Percentiles rank a stretch among this genome's conserved stretches.
phyloP scores from a whole-genome alignment of 2,888 invertebrate genomes.

The Aphodius granarius region DNA sequence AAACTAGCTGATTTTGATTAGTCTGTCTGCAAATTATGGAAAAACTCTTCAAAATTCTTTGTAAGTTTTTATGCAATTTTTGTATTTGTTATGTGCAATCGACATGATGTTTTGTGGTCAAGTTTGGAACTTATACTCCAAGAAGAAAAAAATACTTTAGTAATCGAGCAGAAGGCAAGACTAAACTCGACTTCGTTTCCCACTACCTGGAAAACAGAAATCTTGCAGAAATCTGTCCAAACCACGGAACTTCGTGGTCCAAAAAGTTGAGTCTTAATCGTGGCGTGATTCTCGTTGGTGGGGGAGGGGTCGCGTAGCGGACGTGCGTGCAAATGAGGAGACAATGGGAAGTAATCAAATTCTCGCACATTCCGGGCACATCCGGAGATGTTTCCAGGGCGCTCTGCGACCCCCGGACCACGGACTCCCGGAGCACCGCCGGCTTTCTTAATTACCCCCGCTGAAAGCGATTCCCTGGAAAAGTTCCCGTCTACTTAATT shows the following conservation, averaged over 20 bases:
- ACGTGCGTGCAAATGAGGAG: slow-evolving; percentile 34
- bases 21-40: no score
- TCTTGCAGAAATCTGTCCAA: neutral
- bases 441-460: slow-evolving; percentile 59
- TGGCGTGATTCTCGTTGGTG: neutral
- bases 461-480: slow-evolving; percentile 52
- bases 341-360: slow-evolving; percentile 47
- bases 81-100: no score
- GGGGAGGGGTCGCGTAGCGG: slow-evolving; percentile 18
- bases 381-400: slow-evolving; percentile 43
- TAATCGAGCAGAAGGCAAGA: no score
- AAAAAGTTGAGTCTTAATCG: neutral
- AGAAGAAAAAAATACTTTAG: no score
- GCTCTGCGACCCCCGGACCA: slow-evolving; percentile 28
- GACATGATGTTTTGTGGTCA: no score
- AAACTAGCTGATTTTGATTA: no score
- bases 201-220: no score
- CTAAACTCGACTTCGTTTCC: no score
- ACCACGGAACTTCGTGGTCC: neutral
- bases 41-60: no score
- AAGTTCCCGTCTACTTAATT: slow-evolving; percentile 62
- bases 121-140: no score
- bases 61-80: no score
- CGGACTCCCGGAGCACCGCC: slow-evolving; percentile 34
- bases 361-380: slow-evolving; percentile 46